phyloP scores from a whole-genome alignment of 2,113 vertebrate genomes.

The Acanthisitta chloris region DNA sequence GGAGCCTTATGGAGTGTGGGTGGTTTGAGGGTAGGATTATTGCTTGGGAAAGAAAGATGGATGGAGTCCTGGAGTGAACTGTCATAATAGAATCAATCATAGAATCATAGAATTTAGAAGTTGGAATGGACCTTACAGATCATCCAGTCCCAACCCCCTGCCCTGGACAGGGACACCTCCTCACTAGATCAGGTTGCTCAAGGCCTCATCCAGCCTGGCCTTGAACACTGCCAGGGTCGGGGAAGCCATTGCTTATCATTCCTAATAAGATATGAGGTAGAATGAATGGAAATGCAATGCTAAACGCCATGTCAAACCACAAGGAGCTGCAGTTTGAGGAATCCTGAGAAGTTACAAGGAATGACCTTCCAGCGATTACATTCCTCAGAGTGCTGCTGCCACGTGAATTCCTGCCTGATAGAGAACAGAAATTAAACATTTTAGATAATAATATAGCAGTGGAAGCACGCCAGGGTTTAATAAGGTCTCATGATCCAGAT shows the following conservation, averaged over 20 bases:
- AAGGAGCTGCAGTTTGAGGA: background rate
- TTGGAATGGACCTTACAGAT: no score
- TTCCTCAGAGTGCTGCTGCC: background rate
- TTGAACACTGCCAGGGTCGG: no score
- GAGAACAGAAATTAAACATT: background rate
- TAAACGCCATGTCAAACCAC: background rate
- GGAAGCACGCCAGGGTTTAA: background rate
- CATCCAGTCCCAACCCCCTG: no score
- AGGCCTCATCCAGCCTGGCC: no score
- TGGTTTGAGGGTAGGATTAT: background rate
- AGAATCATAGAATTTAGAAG: no score
- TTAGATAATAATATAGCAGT: background rate
- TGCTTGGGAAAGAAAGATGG: background rate
- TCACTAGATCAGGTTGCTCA: no score
- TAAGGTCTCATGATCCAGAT: background rate
- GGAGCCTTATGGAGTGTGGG: background rate
- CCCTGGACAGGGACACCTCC: no score
- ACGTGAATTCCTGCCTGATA: background rate
- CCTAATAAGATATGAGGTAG: background rate
- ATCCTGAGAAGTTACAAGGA: background rate
- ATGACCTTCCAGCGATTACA: background rate
- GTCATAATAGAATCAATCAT: no score
- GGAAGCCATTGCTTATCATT: no score
- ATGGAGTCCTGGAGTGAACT: rapidly evolving
- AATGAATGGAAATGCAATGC: background rate